Evolutionary conservation across 2,888 invertebrate species (phyloP).

Genomic region (Drosophila formosana): DNA sequence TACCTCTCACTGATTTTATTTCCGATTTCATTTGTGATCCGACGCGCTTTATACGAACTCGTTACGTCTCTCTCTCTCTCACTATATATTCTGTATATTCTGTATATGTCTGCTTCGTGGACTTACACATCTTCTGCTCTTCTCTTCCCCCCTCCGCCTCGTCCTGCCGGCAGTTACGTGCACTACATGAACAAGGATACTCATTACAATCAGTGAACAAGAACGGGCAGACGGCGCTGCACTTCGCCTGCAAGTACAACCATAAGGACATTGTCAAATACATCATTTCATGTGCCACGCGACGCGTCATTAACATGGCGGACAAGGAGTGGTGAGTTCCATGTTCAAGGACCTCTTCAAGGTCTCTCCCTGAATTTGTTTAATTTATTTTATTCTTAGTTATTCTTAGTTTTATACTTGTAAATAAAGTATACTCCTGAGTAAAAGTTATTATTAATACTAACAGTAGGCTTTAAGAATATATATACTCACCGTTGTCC

Average conservation of each 20-base stretch:
- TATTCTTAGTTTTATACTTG: too few relatives aligned
- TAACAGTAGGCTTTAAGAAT: too few relatives aligned
- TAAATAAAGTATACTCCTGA: too few relatives aligned
- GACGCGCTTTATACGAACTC: neutral
- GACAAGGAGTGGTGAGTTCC: conserved; percentile 92
- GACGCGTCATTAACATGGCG: conserved; percentile 93
- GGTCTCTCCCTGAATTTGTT: too few relatives aligned
- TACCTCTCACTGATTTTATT: neutral
- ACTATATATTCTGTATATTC: neutral
- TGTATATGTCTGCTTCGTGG: neutral
- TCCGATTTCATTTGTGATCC: neutral
- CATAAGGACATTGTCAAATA: conserved; percentile 96
- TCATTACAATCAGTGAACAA: conserved; percentile 93
- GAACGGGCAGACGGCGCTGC: conserved; percentile 95
- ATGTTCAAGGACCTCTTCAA: conserved; percentile 74
- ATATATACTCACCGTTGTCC: too few relatives aligned
- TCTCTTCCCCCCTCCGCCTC: neutral
- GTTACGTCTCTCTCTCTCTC: neutral
- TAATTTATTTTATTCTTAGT: too few relatives aligned
- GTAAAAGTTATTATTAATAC: too few relatives aligned
- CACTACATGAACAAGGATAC: conserved; percentile 93
- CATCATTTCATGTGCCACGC: conserved; percentile 93
- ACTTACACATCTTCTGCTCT: conserved; percentile 1
- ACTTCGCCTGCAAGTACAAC: conserved; percentile 94
- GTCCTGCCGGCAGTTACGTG: conserved; percentile 88